A percentile compares a stretch with the other conserved stretches of the same genome.
phyloP scores from a whole-genome alignment of 2,113 vertebrate species.

The Lepus americanus region DNA sequence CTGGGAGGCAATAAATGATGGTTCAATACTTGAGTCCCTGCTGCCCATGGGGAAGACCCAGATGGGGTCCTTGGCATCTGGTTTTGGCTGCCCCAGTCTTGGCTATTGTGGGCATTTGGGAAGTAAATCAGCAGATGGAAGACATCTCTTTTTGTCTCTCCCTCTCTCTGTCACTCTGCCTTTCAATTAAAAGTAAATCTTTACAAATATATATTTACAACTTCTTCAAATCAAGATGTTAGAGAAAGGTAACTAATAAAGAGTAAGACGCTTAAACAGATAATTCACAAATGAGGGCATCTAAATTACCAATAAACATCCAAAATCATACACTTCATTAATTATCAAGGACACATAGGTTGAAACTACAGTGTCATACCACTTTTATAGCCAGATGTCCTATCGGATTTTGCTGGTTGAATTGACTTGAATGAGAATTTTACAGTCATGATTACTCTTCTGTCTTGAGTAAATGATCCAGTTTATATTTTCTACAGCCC shows the following conservation, averaged over 20 bases:
- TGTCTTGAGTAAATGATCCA: conserved; percentile 58
- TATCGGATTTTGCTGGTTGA: not conserved
- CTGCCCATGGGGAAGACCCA: too few species aligned
- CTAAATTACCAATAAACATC: not conserved
- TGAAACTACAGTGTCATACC: not conserved
- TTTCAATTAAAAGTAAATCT: not conserved
- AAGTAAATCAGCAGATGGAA: too few species aligned
- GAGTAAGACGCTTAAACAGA: not conserved
- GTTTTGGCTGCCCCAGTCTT: too few species aligned
- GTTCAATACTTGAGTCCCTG: too few species aligned
- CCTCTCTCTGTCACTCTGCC: too few species aligned
- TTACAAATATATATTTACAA: not conserved
- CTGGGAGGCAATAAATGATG: too few species aligned
- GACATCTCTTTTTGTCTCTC: too few species aligned
- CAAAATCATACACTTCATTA: not conserved
- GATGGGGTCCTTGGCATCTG: too few species aligned
- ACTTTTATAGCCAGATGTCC: too few species aligned
- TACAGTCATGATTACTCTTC: conserved; percentile 49
- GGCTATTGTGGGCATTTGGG: too few species aligned
- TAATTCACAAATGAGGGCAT: not conserved
- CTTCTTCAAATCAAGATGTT: not conserved
- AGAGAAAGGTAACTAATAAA: not conserved
- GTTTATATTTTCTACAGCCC: conserved; percentile 54
- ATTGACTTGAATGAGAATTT: conserved; percentile 39
- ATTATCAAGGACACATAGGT: not conserved